Percentiles rank a stretch among this genome's conserved stretches.
phyloP scores from a whole-genome alignment of 2,113 vertebrate genomes.

The Sciurus niger region DNA sequence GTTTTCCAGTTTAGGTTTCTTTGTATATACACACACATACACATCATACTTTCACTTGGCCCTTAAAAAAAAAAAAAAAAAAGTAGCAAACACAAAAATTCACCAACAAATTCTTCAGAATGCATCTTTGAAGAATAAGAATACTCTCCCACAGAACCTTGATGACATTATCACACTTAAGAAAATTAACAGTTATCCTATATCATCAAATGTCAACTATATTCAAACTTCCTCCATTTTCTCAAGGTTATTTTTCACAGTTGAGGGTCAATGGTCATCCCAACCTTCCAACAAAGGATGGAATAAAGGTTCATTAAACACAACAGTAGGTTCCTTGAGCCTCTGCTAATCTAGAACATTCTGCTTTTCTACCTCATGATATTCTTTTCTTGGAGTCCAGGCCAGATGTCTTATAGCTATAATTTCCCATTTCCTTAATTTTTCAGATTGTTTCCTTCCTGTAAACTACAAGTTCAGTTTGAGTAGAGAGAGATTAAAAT shows the following conservation, averaged over 20 bases:
- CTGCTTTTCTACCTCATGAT: too few species aligned
- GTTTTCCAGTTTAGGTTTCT: constrained; percentile 23
- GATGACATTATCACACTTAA: background rate
- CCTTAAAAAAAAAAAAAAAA: background rate
- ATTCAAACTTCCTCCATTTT: background rate
- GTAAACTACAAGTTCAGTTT: constrained; percentile 1
- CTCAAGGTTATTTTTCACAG: constrained; percentile 11
- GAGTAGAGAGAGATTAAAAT: constrained; percentile 15
- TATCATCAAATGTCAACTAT: background rate
- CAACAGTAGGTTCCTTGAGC: background rate
- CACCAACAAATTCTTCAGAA: constrained; percentile 11
- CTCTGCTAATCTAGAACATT: background rate
- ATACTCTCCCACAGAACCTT: background rate
- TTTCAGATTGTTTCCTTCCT: constrained; percentile 30
- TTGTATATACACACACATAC: background rate
- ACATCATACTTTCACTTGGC: background rate
- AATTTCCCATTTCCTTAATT: constrained; percentile 19
- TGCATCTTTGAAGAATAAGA: background rate
- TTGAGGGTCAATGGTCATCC: background rate
- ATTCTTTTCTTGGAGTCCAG: background rate
- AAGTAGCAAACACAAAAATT: background rate
- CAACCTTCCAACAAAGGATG: background rate
- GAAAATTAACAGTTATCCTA: background rate
- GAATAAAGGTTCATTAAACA: constrained; percentile 35
- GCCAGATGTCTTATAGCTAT: background rate